These are phyloP conservation scores for Trichonephila clavipes DNA, from an alignment of 1,140 invertebrate species.

Conservation along the genomic window DNA sequence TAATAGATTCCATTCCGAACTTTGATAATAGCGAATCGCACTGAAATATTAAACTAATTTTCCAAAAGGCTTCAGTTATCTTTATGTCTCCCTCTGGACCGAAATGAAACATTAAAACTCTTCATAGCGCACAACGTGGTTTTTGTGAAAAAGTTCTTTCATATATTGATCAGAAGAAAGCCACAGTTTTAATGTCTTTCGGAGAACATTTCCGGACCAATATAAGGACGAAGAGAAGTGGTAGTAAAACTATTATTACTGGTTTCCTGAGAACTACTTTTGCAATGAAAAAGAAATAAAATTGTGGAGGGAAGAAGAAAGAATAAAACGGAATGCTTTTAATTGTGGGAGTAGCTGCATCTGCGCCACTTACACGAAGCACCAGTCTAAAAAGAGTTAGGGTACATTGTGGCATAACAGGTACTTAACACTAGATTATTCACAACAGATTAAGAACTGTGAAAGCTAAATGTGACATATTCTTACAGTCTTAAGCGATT, in stretches of 20 bases:
- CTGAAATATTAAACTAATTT: constrained; percentile 65
- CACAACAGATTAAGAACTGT: constrained; percentile 44
- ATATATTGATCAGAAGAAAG: constrained; percentile 65
- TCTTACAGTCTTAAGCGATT: constrained; percentile 15
- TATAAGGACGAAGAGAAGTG: constrained; percentile 40
- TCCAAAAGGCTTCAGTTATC: constrained; percentile 46
- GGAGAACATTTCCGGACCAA: constrained; percentile 58
- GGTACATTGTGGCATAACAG: constrained; percentile 3
- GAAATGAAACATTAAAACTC: constrained; percentile 35
- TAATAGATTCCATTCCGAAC: constrained; percentile 19
- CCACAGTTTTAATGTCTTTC: constrained; percentile 70
- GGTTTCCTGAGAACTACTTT: constrained; percentile 56
- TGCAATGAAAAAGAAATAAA: constrained; percentile 42
- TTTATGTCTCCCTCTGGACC: constrained; percentile 23
- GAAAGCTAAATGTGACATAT: background rate
- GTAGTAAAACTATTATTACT: constrained; percentile 69
- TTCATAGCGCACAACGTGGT: constrained; percentile 3
- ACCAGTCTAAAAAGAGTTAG: background rate
- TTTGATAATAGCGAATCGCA: constrained; percentile 25
- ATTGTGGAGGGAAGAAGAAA: background rate
- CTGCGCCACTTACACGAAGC: background rate
- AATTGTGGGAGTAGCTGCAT: constrained; percentile 56
- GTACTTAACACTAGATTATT: constrained; percentile 48
- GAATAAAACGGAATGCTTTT: constrained; percentile 55
- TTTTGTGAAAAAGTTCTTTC: constrained; percentile 40